phyloP scores from a whole-genome alignment of 1,140 invertebrate species.

The Leptinotarsa texana region DNA sequence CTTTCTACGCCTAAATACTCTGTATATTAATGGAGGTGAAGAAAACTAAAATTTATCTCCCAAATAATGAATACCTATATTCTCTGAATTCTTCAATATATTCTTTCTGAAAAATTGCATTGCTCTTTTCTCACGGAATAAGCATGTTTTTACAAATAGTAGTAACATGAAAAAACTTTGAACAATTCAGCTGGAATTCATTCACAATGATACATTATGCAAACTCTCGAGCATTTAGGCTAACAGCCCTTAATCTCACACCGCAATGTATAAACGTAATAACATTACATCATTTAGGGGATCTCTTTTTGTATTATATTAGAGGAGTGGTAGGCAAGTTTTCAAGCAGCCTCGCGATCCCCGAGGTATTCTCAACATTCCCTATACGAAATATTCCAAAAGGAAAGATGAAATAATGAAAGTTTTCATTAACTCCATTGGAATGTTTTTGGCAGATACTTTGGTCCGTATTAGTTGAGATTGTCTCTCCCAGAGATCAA shows the following conservation, averaged over 20 bases:
- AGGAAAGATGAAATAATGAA: not conserved
- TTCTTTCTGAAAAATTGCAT: too few species aligned
- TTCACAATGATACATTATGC: not conserved
- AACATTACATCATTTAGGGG: not conserved
- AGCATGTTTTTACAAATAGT: too few species aligned
- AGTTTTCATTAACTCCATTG: not conserved
- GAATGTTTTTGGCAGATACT: not conserved
- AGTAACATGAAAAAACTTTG: not conserved
- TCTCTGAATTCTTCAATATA: too few species aligned
- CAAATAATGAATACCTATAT: too few species aligned
- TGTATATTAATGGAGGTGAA: too few species aligned
- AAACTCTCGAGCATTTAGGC: conserved; percentile 2
- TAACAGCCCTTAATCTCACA: not conserved
- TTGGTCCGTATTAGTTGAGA: not conserved
- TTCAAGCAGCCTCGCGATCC: not conserved
- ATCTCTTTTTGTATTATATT: not conserved
- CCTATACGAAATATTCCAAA: not conserved
- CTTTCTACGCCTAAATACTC: too few species aligned
- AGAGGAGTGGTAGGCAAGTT: not conserved
- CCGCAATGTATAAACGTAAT: not conserved
- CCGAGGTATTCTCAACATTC: not conserved
- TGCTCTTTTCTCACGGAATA: too few species aligned
- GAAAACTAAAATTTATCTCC: too few species aligned
- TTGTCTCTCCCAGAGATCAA: not conserved
- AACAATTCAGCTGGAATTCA: not conserved